These are phyloP conservation scores for Sitobion miscanthi DNA, from an alignment of 1,140 invertebrate genomes.

Conservation along the genomic window DNA sequence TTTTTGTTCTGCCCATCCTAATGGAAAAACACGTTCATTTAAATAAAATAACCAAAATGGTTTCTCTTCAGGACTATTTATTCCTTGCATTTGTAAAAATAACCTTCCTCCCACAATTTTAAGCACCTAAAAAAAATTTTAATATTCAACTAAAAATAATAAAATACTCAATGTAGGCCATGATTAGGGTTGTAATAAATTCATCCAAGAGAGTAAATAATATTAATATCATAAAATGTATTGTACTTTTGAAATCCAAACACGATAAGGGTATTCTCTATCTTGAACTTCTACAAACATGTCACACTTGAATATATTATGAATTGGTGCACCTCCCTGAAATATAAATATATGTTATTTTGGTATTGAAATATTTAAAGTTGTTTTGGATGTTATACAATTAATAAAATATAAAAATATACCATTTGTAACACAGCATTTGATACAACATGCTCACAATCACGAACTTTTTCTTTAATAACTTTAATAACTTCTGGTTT, in stretches of 20 bases:
- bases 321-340: constrained; percentile 42
- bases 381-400: neutral
- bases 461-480: constrained; percentile 37
- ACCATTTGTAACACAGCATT: constrained; percentile 26
- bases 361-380: neutral
- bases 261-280: constrained; percentile 50
- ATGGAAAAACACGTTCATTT: constrained; percentile 51
- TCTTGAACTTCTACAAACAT: constrained; percentile 53
- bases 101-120: constrained; percentile 45
- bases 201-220: neutral
- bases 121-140: neutral
- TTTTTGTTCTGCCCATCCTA: constrained; percentile 53
- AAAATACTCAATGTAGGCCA: neutral
- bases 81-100: constrained; percentile 41
- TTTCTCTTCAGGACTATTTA: neutral
- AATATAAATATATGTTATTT: neutral
- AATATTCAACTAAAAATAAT: neutral
- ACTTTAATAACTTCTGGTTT: constrained; percentile 18
- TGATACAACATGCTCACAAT: constrained; percentile 40
- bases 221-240: neutral
- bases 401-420: neutral
- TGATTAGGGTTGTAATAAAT: no score
- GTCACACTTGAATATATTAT: constrained; percentile 37
- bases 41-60: constrained; percentile 49
- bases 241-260: constrained; percentile 53